Percentiles rank a stretch among this genome's conserved stretches.
These are phyloP conservation scores for Benthosema pterotum DNA, from an alignment of 2,797 vertebrate species.

Conservation along the genomic window DNA sequence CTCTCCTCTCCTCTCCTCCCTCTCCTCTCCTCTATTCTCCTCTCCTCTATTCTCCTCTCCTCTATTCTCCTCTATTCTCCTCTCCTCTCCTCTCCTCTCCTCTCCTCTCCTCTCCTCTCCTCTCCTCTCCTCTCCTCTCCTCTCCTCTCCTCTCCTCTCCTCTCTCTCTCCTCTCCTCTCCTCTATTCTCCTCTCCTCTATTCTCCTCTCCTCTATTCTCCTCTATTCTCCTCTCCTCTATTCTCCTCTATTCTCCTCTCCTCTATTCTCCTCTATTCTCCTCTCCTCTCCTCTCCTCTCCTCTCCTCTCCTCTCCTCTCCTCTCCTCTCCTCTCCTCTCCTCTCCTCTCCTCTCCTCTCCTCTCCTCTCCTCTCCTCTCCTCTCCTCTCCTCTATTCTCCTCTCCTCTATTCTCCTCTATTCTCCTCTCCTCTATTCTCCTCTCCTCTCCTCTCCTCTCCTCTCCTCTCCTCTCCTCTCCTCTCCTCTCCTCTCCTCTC, in stretches of 20 bases:
- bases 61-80: too few species aligned
- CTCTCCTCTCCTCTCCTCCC: conserved; percentile 19
- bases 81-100: conserved; percentile 9
- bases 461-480: conserved; percentile 40
- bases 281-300: conserved; percentile 18
- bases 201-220: conserved; percentile 28
- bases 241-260: conserved; percentile 42
- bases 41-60: too few species aligned
- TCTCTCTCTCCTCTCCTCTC: conserved; percentile 36
- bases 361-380: conserved; percentile 38
- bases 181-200: conserved; percentile 36
- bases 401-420: too few species aligned
- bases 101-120: conserved; percentile 45
- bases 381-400: conserved; percentile 41
- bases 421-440: too few species aligned
- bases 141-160: conserved; percentile 44
- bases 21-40: conserved; percentile 18
- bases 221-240: conserved; percentile 34
- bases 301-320: conserved; percentile 44
- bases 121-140: not conserved
- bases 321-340: conserved; percentile 37
- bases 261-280: conserved; percentile 24
- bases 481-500: conserved; percentile 36
- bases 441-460: conserved; percentile 21
- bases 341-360: conserved; percentile 21